Evolutionary conservation across 2,888 invertebrate species (phyloP).

Genomic region (Emmelina monodactyla): DNA sequence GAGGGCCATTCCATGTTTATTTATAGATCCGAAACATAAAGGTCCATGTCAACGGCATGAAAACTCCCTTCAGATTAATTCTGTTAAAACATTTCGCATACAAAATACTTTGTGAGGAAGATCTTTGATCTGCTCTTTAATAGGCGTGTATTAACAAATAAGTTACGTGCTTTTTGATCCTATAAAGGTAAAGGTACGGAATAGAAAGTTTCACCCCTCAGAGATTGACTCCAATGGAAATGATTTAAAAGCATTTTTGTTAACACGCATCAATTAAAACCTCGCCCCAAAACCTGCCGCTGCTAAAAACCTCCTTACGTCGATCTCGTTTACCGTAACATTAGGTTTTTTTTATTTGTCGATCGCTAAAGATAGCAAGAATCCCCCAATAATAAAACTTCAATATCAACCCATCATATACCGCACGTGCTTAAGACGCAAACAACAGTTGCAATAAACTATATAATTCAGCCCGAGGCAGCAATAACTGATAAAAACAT

Average conservation of each 20-base stretch:
- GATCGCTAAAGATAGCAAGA: no score
- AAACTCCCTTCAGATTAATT: slow-evolving; percentile 53
- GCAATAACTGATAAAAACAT: slow-evolving; percentile 52
- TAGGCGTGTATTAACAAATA: no score
- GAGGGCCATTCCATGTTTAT: slow-evolving; percentile 60
- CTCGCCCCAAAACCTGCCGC: no score
- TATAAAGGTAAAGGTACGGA: no score
- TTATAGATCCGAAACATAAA: slow-evolving; percentile 43
- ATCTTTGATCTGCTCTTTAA: background rate
- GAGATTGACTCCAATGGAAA: no score
- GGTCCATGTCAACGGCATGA: slow-evolving; percentile 42
- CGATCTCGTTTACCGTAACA: background rate
- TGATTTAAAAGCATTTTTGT: no score
- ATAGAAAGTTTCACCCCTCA: no score
- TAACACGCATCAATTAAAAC: no score
- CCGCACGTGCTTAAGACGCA: background rate
- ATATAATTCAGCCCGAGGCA: slow-evolving; percentile 20
- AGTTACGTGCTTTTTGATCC: no score
- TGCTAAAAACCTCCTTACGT: no score
- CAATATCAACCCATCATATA: background rate
- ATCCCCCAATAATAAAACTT: background rate
- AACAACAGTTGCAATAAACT: slow-evolving; percentile 1
- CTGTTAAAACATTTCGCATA: slow-evolving; percentile 46
- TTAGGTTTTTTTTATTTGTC: background rate
- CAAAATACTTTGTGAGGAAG: slow-evolving; percentile 9